phyloP scores from a whole-genome alignment of 2,113 vertebrate species.

The Trochalopteron elliotii region DNA sequence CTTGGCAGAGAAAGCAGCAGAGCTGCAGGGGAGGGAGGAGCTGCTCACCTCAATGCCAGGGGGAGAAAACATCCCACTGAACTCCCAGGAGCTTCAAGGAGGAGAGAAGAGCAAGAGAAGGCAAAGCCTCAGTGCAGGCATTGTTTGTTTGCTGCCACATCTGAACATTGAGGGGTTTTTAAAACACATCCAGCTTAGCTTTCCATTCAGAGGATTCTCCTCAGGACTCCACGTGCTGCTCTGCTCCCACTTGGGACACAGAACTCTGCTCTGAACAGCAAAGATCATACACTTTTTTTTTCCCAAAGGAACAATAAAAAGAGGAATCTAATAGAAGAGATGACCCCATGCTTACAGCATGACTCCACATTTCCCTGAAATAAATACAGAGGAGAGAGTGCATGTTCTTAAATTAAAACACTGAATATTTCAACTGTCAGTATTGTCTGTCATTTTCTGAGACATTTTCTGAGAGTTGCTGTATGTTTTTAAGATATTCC shows the following conservation, averaged over 20 bases:
- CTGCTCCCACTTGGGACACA: background rate
- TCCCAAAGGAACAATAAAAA: background rate
- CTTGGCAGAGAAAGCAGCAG: background rate
- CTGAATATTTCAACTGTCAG: conserved; percentile 4
- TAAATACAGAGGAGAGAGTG: background rate
- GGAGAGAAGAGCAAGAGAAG: background rate
- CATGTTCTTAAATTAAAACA: conserved; percentile 13
- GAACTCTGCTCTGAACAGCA: accelerated
- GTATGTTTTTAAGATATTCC: background rate
- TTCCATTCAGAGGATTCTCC: background rate
- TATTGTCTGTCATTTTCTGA: background rate
- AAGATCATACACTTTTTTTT: background rate
- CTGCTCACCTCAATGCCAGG: background rate
- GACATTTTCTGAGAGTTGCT: background rate
- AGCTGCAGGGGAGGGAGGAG: background rate
- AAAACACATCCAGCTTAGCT: background rate
- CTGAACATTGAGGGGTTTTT: background rate
- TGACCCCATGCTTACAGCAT: background rate
- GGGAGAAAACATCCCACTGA: background rate
- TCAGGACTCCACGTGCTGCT: accelerated
- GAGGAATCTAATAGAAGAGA: background rate
- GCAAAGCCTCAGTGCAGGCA: background rate
- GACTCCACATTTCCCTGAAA: background rate
- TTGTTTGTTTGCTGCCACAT: background rate
- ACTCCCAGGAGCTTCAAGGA: background rate